Evolutionary conservation across 1,140 invertebrate species (phyloP), one percentile per base, ranked within the genome.

Genomic region (Conus ventricosus): DNA sequence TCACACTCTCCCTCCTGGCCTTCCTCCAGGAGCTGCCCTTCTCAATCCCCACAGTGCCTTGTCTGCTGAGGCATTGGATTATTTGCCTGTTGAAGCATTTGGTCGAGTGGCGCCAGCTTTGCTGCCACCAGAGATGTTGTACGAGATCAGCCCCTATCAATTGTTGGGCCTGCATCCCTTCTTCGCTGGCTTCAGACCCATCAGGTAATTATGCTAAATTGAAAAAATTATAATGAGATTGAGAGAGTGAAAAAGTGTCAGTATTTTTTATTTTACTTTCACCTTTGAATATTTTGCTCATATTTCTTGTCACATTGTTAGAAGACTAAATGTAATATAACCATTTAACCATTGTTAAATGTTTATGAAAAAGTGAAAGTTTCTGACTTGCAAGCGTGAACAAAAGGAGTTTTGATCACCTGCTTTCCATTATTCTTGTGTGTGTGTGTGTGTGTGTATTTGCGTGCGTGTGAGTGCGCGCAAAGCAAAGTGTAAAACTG

Each of bases 151-250:
- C 53, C 83, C 53, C 20, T 90, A 87, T 67, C 91, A 90, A 84
- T 88, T 93, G 55, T 84, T 92, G 84, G 91, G 92, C 25, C 85
- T 93, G 25, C 91, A 90, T 57, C 91, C 91, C 57, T 90, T 91
- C 51, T 92, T 91, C 67, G 88, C 90, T 67, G 92, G 92, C 10
- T 90, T 93, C 39, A 88, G 91, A 67, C 91, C 90, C 57, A 88
- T 91, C 71, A 91, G 92, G 92, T 93, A 90, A 84, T 84, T 88
- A n/a, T 11, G 25, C 10, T 11, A 80, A 80, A 80, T 4, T 39
- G 39, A 39, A 39, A 39, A 39, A 39, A 39, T 39, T 7, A 39
- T 67, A 4, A 15, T 85, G 84, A 54, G 51, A 84, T 54, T 54
- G n/a, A 63, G 60, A 63, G 60, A n/a, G 20, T 63, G 84, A 5